Base-by-base conservation (phyloP, 2,888 invertebrate species). In the Blastobasis adustella region DNA sequence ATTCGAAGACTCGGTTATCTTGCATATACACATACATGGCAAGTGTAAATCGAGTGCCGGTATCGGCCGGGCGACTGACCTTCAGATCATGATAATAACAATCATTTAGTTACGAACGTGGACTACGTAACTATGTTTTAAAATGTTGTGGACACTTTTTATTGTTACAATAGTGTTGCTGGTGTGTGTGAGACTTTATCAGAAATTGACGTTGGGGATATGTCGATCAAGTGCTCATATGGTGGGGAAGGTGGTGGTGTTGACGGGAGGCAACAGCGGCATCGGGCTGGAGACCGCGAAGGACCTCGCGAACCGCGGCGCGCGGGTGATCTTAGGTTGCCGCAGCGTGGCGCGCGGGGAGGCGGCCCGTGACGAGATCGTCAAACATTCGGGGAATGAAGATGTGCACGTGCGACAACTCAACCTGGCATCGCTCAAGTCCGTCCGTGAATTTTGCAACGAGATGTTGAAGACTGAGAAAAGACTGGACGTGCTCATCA, bases 401-500 rank as follows among this genome's bases (percentile, higher is more conserved):
- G 68, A 88, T 49, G 70, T 89, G 5, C 69, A 77, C 54, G 75
- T 71, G 56, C 73, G 70, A 48, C 76, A 78, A 49, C 65, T 90
- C 50, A 88, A 90, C 62, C 66, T 90, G 50, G 66, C 79, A 5
- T 89, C 89, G 1, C 71, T 90, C 5, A 64, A 73, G 10, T 90
- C 90, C 1, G 82, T 90, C 44, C 80, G 89, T 53, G 79, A 87
- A 43, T 93, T 93, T 75, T 91, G 91, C 48, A 80, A 86, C 38
- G 79, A 84, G 49, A 82, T 92, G 49, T 65, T 82, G 44, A 77
- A 82, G 62, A 82, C 76, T 0, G 90, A 90, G 66, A 73, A 76
- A 55, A 78, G 82, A 37, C 72, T 92, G 47, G 89, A 92, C 63
- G 86, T 91, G 10, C 80, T 92, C 50, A 82, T 92, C 61, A 91